Conservation (phyloP, 2,888 invertebrate genomes). For the Acholoe squamosa region DNA sequence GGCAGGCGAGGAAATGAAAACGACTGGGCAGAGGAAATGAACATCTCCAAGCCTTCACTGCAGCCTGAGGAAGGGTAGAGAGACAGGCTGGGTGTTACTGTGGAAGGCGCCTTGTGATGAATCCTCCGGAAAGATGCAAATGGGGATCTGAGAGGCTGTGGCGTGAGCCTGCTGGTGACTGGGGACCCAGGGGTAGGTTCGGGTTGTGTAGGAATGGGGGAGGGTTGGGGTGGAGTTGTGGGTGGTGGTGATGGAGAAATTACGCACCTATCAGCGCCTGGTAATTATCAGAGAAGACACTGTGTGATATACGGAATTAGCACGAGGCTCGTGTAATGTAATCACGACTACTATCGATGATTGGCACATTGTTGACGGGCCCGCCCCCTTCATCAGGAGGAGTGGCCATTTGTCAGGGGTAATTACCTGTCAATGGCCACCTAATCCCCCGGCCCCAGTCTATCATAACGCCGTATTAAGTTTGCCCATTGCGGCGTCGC, state of each 20-base stretch:
- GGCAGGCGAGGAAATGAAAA: constrained; percentile 41
- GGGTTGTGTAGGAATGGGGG: not conserved
- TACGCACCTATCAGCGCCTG: not conserved
- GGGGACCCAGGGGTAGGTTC: not conserved
- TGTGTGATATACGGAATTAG: constrained; percentile 49
- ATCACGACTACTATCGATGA: constrained; percentile 29
- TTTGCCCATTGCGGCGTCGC: not conserved
- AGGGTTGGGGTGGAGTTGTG: not conserved
- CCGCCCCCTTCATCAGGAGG: not conserved
- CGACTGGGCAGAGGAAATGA: constrained; percentile 28
- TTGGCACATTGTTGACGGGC: constrained; percentile 54
- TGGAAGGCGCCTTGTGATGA: not conserved
- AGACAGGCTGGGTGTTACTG: constrained; percentile 27
- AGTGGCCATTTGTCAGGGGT: constrained; percentile 50
- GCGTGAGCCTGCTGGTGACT: not conserved
- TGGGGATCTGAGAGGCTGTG: not conserved
- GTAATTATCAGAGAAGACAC: constrained; percentile 29
- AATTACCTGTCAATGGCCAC: constrained; percentile 56
- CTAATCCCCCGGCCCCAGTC: not conserved
- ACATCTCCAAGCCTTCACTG: constrained; percentile 29
- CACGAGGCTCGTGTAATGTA: constrained; percentile 20
- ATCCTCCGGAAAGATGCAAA: constrained; percentile 33
- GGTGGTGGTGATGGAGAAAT: not conserved
- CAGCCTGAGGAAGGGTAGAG: not conserved
- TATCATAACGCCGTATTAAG: constrained; percentile 56